Percentiles rank a stretch among this genome's conserved stretches.
Conservation (phyloP, 2,797 vertebrate species). For the Molossus alvarezi region DNA sequence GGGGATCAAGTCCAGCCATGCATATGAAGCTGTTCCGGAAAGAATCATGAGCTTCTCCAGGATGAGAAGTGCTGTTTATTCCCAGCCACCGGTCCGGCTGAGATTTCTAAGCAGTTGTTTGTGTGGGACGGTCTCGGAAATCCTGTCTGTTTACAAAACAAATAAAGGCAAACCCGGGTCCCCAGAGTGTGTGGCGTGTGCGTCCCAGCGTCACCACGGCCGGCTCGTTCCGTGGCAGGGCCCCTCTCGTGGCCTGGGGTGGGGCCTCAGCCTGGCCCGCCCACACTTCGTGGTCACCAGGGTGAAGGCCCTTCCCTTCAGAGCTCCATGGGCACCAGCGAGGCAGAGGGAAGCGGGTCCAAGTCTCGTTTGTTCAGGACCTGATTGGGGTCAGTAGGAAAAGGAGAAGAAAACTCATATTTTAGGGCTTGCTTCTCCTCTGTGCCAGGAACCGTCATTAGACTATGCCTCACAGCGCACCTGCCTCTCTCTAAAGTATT, state of each 20-base stretch:
- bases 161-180: neutral
- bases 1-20: constrained; percentile 67
- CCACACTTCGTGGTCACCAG: no score
- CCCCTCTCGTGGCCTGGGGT: no score
- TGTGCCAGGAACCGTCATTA: neutral
- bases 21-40: constrained; percentile 72
- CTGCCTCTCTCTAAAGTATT: neutral
- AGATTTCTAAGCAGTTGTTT: constrained; percentile 34
- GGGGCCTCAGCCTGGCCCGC: neutral
- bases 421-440: neutral
- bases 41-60: constrained; percentile 51
- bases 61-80: constrained; percentile 44
- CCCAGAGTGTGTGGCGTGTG: neutral
- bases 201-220: rapidly evolving
- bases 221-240: neutral
- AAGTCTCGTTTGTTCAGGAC: neutral
- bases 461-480: rapidly evolving
- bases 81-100: neutral
- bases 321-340: neutral
- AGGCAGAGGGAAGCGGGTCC: neutral
- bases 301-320: neutral
- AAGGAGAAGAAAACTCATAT: neutral
- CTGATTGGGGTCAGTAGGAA: neutral
- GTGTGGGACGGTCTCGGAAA: constrained; percentile 30
- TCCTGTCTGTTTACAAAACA: neutral